Conservation (phyloP, 2,113 vertebrate genomes). For the Myiozetetes cayanensis region DNA sequence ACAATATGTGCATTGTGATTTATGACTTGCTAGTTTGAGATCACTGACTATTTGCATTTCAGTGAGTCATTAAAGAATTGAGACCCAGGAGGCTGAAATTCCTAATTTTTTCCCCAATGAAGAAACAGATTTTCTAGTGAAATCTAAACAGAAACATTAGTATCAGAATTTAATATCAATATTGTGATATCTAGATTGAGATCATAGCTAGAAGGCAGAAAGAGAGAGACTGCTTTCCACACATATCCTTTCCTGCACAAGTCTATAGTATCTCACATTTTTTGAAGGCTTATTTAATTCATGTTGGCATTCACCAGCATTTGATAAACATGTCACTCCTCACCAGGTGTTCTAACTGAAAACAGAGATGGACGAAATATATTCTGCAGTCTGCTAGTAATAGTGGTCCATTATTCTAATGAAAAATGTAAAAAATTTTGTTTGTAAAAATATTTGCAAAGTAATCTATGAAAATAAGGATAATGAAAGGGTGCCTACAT, state of each 20-base stretch:
- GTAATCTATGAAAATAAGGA: constrained; percentile 43
- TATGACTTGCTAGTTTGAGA: constrained; percentile 27
- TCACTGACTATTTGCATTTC: constrained; percentile 43
- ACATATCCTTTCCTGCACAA: constrained; percentile 28
- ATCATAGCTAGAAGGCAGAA: constrained; percentile 52
- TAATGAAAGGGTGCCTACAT: constrained; percentile 22
- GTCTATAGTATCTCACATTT: constrained; percentile 51
- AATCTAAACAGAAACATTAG: constrained; percentile 62
- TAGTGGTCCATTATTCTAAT: constrained; percentile 7
- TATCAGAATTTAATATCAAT: constrained; percentile 69
- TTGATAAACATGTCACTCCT: constrained; percentile 75
- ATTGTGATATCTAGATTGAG: constrained; percentile 55
- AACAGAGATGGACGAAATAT: constrained; percentile 15
- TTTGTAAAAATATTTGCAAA: constrained; percentile 33
- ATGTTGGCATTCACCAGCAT: constrained; percentile 71
- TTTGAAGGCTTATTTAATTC: constrained; percentile 73
- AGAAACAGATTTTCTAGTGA: constrained; percentile 61
- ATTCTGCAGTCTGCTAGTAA: constrained; percentile 24
- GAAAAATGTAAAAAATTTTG: constrained; percentile 26
- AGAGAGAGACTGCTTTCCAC: constrained; percentile 47
- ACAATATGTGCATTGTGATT: not conserved
- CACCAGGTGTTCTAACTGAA: constrained; percentile 68
- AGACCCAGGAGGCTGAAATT: constrained; percentile 41
- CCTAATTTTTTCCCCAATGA: constrained; percentile 24
- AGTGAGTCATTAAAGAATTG: constrained; percentile 42